Conservation (phyloP, 2,888 invertebrate genomes). For the Cheilosia scutellata region DNA sequence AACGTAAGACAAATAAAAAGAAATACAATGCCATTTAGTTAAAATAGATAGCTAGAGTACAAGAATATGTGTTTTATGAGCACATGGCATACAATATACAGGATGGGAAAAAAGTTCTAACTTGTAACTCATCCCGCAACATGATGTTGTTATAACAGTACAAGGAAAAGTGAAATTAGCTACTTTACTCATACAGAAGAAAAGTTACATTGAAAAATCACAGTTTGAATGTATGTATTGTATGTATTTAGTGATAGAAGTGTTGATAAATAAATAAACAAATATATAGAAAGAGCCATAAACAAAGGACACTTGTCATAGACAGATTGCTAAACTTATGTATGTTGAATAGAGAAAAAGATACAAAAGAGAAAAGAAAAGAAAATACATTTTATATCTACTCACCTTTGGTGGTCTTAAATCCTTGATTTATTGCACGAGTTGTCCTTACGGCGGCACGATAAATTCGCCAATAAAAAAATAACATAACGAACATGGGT, state of each 20-base stretch:
- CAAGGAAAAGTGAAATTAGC: conserved; percentile 45
- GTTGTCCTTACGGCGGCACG: conserved; percentile 96
- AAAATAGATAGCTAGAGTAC: conserved; percentile 22
- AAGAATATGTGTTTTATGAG: conserved; percentile 25
- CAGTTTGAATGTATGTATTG: conserved; percentile 40
- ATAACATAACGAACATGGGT: conserved; percentile 98
- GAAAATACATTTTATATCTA: conserved; percentile 53
- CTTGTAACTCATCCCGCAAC: conserved; percentile 4
- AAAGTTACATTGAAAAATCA: conserved; percentile 53
- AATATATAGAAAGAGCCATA: conserved; percentile 40
- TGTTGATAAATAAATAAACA: conserved; percentile 18
- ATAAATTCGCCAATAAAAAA: conserved; percentile 99
- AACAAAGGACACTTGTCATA: conserved; percentile 60
- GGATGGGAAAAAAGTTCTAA: conserved; percentile 10
- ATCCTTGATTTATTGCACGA: conserved; percentile 96
- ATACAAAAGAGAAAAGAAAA: conserved; percentile 36
- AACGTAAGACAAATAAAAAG: conserved; percentile 9
- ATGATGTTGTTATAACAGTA: conserved; percentile 7
- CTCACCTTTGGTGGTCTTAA: conserved; percentile 92
- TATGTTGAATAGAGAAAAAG: conserved; percentile 36
- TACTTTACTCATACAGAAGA: conserved; percentile 60
- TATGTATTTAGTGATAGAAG: conserved; percentile 17
- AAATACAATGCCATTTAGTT: conserved; percentile 15
- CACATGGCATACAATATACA: conserved; percentile 12
- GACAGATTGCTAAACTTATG: conserved; percentile 60